phyloP scores from a whole-genome alignment of 2,888 invertebrate genomes.

The Syritta pipiens region DNA sequence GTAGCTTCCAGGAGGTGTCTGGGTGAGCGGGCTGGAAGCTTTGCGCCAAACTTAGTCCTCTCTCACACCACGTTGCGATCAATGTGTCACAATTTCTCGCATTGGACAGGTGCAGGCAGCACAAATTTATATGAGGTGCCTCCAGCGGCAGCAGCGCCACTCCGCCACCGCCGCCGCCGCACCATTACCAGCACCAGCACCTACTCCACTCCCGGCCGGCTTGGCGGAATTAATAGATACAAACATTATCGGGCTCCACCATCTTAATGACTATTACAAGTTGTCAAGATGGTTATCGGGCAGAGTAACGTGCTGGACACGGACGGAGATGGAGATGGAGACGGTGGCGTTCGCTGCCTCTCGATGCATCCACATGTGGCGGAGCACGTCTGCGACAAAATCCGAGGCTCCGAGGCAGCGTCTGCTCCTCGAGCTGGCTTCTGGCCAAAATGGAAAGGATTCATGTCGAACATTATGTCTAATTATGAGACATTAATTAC shows the following conservation, averaged over 20 bases:
- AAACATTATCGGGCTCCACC: slow-evolving; percentile 67
- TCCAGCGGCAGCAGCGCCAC: slow-evolving; percentile 18
- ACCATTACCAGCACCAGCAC: background rate
- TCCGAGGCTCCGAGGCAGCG: slow-evolving; percentile 35
- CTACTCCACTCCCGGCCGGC: slow-evolving; percentile 21
- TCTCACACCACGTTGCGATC: slow-evolving; percentile 54
- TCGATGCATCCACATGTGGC: background rate
- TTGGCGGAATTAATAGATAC: slow-evolving; percentile 66
- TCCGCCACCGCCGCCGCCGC: slow-evolving; percentile 3
- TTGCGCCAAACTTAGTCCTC: slow-evolving; percentile 45
- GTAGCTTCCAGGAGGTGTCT: slow-evolving; percentile 47
- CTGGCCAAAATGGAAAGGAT: slow-evolving; percentile 67
- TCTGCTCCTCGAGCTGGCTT: slow-evolving; percentile 44
- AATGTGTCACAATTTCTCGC: slow-evolving; percentile 61
- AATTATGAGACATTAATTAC: slow-evolving; percentile 70
- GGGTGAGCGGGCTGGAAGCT: slow-evolving; percentile 40
- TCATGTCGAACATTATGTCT: slow-evolving; percentile 69
- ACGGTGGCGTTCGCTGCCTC: slow-evolving; percentile 42
- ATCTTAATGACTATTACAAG: slow-evolving; percentile 70
- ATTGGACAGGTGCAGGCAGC: slow-evolving; percentile 65
- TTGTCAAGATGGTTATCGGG: slow-evolving; percentile 69
- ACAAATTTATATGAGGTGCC: slow-evolving; percentile 65
- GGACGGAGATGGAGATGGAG: slow-evolving; percentile 54
- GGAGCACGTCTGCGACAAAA: background rate
- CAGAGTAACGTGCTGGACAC: slow-evolving; percentile 67